Evolutionary conservation across 2,888 invertebrate species (phyloP), one percentile per base, ranked within the genome.

Genomic region (Pterostichus niger): DNA sequence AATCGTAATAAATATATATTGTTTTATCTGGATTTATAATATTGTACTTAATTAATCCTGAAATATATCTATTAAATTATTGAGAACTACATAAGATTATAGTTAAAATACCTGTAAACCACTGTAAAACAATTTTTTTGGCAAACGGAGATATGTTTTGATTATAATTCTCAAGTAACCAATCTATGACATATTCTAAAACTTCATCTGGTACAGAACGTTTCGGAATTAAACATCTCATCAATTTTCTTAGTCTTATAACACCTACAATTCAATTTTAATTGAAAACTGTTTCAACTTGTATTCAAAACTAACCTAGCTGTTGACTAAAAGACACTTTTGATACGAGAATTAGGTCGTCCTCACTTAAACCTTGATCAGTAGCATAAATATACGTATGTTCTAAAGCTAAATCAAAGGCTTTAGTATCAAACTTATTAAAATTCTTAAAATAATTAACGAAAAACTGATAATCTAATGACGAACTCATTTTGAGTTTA

Each of bases 181-280:
- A 80, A 33, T 71, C 31, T 54, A 81, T 7, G 17, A 54, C 75
- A 73, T 75, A 13, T 13, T 59, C 31, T 11, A 82, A 15, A 10
- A 46, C 59, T 75, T 56, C 11, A 11, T 82, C 82, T 4, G 82
- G 75, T 0, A 82, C 49, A 73, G 24, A 24, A 3, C 17, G 17
- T 46, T 40, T 59, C 11, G 82, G 82, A 56, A 82, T 82, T 75
- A 82, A 75, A 75, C 82, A 64, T 46, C 24, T 46, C 6, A 82
- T 61, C 15, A 82, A n/a, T 75, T 75, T 82, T 46, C 59, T 15
- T 11, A 82, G 0, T 5, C 75, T 73, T 24, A n/a, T 71, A 24
- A 46, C 59, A 46, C 64, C 82, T 82, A 59, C 56, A 82, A 80
- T 61, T 64, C 15, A 31, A 49, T 13, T 61, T 59, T 35, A n/a